Conservation (phyloP, 2,888 invertebrate species). For the Phasia obesa region DNA sequence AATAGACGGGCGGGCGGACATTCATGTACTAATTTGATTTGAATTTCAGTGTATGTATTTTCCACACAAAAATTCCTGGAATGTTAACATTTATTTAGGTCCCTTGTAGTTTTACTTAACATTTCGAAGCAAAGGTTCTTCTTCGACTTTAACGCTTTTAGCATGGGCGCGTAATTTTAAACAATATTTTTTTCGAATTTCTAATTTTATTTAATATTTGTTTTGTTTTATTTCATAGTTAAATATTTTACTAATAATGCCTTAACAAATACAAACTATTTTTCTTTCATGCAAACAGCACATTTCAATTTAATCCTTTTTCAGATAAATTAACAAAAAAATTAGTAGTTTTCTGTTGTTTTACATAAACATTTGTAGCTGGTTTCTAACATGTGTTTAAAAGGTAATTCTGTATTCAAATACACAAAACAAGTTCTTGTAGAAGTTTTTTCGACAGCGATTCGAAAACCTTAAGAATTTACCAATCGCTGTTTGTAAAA, state of each 20-base stretch:
- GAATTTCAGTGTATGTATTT: neutral
- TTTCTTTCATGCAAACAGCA: too few relatives aligned
- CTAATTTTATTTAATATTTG: neutral
- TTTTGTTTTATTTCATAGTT: constrained; percentile 10
- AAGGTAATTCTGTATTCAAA: too few relatives aligned
- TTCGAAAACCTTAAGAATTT: too few relatives aligned
- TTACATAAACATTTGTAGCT: too few relatives aligned
- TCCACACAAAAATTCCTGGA: constrained; percentile 40
- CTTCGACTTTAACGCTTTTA: constrained; percentile 70
- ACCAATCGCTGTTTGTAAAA: too few relatives aligned
- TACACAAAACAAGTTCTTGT: too few relatives aligned
- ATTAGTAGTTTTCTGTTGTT: too few relatives aligned
- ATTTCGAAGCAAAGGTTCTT: constrained; percentile 8
- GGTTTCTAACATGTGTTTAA: too few relatives aligned
- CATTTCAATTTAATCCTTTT: too few relatives aligned
- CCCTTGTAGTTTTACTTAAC: neutral
- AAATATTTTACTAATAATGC: constrained; percentile 29
- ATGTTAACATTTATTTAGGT: constrained; percentile 60
- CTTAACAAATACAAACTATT: constrained; percentile 33
- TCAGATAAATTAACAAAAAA: too few relatives aligned
- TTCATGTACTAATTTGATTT: constrained; percentile 25
- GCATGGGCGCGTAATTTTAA: constrained; percentile 54
- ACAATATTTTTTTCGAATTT: constrained; percentile 14
- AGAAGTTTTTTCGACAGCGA: too few relatives aligned
- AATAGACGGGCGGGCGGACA: neutral